Conservation (phyloP, 1,140 invertebrate species). For the Apocrypta bakeri region DNA sequence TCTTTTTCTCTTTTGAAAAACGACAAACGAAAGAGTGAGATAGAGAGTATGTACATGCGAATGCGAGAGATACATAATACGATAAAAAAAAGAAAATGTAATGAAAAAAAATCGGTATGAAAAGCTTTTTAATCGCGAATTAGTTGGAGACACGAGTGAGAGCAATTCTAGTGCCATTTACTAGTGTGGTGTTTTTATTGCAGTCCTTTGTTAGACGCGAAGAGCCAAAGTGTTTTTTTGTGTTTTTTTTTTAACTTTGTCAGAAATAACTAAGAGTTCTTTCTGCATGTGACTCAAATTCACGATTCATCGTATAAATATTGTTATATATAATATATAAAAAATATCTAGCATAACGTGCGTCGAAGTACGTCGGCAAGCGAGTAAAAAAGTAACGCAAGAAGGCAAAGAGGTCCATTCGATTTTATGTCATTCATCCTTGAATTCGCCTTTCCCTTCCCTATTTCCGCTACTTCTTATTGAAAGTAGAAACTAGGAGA, state of each 20-base stretch:
- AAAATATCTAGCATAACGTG: constrained; percentile 70
- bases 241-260: constrained; percentile 65
- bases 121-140: constrained; percentile 69
- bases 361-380: constrained; percentile 53
- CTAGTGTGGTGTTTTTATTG: constrained; percentile 74
- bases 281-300: constrained; percentile 74
- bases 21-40: constrained; percentile 46
- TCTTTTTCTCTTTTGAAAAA: constrained; percentile 40
- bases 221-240: constrained; percentile 73
- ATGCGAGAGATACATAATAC: constrained; percentile 53
- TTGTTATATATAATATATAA: constrained; percentile 73
- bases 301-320: constrained; percentile 75
- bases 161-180: constrained; percentile 77
- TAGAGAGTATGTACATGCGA: constrained; percentile 46
- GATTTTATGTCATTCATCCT: constrained; percentile 23
- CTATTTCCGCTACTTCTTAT: not conserved
- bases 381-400: constrained; percentile 35
- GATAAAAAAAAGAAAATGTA: constrained; percentile 51
- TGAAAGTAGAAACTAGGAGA: not conserved
- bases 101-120: constrained; percentile 57
- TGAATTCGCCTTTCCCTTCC: constrained; percentile 20
- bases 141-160: constrained; percentile 71
- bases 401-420: constrained; percentile 31
- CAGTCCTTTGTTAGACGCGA: constrained; percentile 71
- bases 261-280: constrained; percentile 69